Conservation (phyloP, 2,888 invertebrate genomes). For the Anticlea derivata region DNA sequence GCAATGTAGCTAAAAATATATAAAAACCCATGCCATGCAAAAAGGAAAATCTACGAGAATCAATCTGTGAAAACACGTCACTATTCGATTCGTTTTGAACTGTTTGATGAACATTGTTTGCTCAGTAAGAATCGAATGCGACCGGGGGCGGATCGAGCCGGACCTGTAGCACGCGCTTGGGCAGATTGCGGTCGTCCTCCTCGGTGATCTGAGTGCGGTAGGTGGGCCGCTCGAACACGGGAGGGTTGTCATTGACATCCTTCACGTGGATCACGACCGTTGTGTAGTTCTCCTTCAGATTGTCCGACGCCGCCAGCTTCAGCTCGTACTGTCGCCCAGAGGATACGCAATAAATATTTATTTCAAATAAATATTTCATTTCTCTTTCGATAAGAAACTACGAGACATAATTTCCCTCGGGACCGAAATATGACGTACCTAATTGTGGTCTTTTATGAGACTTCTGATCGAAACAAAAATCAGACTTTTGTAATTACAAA, state of each 20-base stretch:
- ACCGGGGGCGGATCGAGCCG: slow-evolving; percentile 83
- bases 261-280: slow-evolving; percentile 98
- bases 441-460: slow-evolving; percentile 32
- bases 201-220: slow-evolving; percentile 98
- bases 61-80: slow-evolving; percentile 47
- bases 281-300: slow-evolving; percentile 98
- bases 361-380: slow-evolving; percentile 24
- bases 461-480: slow-evolving; percentile 42
- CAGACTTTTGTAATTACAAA: slow-evolving; percentile 53
- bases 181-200: slow-evolving; percentile 96
- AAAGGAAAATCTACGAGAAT: slow-evolving; percentile 46
- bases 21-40: slow-evolving; percentile 78
- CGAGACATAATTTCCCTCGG: slow-evolving; percentile 24
- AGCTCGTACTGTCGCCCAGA: slow-evolving; percentile 91
- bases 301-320: slow-evolving; percentile 96
- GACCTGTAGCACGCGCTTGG: slow-evolving; percentile 96
- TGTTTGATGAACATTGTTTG: slow-evolving; percentile 30
- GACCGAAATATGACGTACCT: slow-evolving; percentile 23
- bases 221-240: slow-evolving; percentile 96
- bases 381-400: slow-evolving; percentile 25
- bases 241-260: slow-evolving; percentile 99
- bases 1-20: slow-evolving; percentile 52
- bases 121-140: slow-evolving; percentile 56
- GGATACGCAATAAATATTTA: slow-evolving; percentile 31
- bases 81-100: slow-evolving; percentile 61